Evolutionary conservation across 35 echinoderm and acorn worm species (phyloP).

Genomic region (Ophioderma brevispina): DNA sequence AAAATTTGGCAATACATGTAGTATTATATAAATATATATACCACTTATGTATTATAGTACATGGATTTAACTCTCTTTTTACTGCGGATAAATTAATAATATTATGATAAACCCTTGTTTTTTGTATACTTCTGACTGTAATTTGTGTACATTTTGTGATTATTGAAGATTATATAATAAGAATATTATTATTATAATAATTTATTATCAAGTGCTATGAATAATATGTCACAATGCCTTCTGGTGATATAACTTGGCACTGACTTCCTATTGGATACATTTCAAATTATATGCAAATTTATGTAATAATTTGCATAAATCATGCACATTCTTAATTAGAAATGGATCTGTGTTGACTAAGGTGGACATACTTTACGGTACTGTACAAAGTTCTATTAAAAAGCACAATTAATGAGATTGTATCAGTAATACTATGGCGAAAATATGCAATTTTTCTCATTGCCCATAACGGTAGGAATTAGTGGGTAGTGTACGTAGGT

Average conservation of each 20-base stretch:
- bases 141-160: conserved; percentile 13
- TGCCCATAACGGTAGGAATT: background rate
- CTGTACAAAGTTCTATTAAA: conserved; percentile 4
- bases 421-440: conserved; percentile 10
- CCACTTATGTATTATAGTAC: conserved; percentile 1
- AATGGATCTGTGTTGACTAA: background rate
- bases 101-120: conserved; percentile 5
- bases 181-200: background rate
- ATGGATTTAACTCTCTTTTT: conserved; percentile 9
- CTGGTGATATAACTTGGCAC: background rate
- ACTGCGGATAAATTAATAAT: background rate
- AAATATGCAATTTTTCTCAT: conserved; percentile 1
- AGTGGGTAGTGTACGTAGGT: background rate
- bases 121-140: background rate
- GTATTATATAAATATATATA: conserved; percentile 9
- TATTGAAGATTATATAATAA: conserved; percentile 13
- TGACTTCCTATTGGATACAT: background rate
- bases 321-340: background rate
- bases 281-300: conserved; percentile 15
- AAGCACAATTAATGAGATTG: background rate
- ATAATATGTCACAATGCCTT: background rate
- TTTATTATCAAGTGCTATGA: background rate
- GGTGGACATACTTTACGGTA: background rate
- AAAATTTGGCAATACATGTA: conserved; percentile 4
- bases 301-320: conserved; percentile 5